Conservation (phyloP, 2,113 vertebrate genomes). For the Aramus guarauna region DNA sequence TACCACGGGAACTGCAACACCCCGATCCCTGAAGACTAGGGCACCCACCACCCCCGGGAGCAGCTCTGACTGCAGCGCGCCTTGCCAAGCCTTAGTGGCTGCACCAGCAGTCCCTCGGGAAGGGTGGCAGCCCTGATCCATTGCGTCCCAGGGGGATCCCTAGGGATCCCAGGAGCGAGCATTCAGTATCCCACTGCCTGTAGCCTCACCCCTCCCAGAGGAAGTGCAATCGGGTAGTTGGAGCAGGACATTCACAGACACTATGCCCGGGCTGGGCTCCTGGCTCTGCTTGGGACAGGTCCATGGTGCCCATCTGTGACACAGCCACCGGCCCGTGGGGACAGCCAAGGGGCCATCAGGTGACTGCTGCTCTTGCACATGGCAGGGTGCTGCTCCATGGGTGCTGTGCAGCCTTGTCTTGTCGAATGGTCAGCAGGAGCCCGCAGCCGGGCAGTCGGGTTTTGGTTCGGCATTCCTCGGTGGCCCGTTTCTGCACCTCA, state of each 20-base stretch:
- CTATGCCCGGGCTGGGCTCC: neutral
- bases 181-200: neutral
- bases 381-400: neutral
- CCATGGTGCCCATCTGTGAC: neutral
- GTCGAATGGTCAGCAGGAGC: neutral
- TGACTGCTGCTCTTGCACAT: fast-evolving
- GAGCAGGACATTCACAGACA: neutral
- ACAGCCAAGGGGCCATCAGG: fast-evolving
- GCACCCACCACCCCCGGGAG: fast-evolving
- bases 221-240: neutral
- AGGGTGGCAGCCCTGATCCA: neutral
- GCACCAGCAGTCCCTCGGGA: neutral
- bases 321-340: neutral
- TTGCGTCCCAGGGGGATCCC: neutral
- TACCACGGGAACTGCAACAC: slow-evolving; percentile 98
- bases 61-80: neutral
- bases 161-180: neutral
- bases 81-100: neutral
- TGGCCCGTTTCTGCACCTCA: neutral
- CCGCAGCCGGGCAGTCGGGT: neutral
- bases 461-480: neutral
- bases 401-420: neutral
- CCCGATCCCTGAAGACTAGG: slow-evolving; percentile 85
- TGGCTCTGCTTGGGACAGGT: neutral
- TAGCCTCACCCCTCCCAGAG: neutral